phyloP scores from a whole-genome alignment of 2,888 invertebrate species.

The Cybosia mesomella region DNA sequence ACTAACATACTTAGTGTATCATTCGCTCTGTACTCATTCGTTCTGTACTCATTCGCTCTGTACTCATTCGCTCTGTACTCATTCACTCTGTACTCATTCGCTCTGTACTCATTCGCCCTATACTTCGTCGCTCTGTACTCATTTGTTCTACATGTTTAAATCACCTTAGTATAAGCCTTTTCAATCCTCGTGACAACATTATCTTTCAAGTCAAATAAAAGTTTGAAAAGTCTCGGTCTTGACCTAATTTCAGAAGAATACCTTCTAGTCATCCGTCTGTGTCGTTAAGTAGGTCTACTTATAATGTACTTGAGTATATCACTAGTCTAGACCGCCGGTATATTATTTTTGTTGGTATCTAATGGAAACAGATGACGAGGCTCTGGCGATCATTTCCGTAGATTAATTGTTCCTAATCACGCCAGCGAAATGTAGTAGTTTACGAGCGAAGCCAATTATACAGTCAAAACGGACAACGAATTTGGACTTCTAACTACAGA shows the following conservation, averaged over 20 bases:
- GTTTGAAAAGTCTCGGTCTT: background rate
- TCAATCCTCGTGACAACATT: too few species aligned
- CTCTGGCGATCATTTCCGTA: slow-evolving; percentile 35
- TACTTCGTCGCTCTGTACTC: too few species aligned
- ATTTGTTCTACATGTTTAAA: too few species aligned
- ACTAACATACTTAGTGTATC: too few species aligned
- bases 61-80: too few species aligned
- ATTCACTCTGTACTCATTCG: too few species aligned
- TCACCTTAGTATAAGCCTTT: too few species aligned
- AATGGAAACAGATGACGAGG: slow-evolving; percentile 44
- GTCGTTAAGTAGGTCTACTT: background rate
- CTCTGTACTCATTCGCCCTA: too few species aligned
- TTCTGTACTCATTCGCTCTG: too few species aligned
- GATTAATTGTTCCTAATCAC: slow-evolving; percentile 48
- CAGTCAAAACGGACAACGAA: background rate
- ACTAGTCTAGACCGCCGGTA: slow-evolving; percentile 38
- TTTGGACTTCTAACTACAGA: background rate
- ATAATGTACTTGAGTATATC: slow-evolving; percentile 12
- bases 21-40: too few species aligned
- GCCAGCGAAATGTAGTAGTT: slow-evolving; percentile 29
- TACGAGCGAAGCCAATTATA: slow-evolving; percentile 10
- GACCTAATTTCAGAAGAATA: background rate
- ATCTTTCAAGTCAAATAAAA: too few species aligned
- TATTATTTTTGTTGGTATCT: slow-evolving; percentile 32
- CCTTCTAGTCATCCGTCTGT: background rate